Evolutionary conservation across 2,797 vertebrate genomes (phyloP), one percentile per base, ranked within the genome.

Genomic region (Lepus townsendii): DNA sequence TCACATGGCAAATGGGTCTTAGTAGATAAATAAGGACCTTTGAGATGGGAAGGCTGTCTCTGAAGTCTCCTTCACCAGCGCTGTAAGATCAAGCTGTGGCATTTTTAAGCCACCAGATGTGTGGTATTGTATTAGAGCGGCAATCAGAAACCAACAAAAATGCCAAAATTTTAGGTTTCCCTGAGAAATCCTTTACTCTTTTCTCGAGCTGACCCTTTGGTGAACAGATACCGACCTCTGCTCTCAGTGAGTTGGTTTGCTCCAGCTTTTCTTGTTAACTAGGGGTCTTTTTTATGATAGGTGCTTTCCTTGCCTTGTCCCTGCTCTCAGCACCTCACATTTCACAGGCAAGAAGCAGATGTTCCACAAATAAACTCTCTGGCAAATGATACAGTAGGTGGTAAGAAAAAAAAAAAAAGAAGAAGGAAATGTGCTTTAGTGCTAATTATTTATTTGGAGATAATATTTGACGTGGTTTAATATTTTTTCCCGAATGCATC

Each of bases 401-500:
- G 35, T 72, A 22, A 87, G 24, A 83, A 73, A 30, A n/a, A 52
- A 71, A 66, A 30, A 42, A 79, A 68, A 13, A 90, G n/a, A 27
- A 57, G 14, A 30, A 32, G 32, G 26, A 62, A 27, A 38, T 7
- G 6, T 32, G 2, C 10, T 71, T 65, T 27, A 26, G 5, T 88
- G 14, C 5, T 57, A 17, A 38, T 76, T 47, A 52, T 65, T 62
- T 72, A 69, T 84, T 68, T 93, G 30, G 6, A 76, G 52, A 26
- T 52, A 12, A 10, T 47, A 91, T 78, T 80, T 90, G 85, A 79
- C 92, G n/a, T 57, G 7, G 13, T 63, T 95, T 85, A 80, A 30
- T 73, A 78, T 30, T 1, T 68, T 73, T 66, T 76, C 47, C 38
- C 77, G 38, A 82, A 9, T 54, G n/a, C 9, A 76, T 84, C 9